Conservation (phyloP, 1,140 invertebrate genomes). For the Anthonomus grandis region DNA sequence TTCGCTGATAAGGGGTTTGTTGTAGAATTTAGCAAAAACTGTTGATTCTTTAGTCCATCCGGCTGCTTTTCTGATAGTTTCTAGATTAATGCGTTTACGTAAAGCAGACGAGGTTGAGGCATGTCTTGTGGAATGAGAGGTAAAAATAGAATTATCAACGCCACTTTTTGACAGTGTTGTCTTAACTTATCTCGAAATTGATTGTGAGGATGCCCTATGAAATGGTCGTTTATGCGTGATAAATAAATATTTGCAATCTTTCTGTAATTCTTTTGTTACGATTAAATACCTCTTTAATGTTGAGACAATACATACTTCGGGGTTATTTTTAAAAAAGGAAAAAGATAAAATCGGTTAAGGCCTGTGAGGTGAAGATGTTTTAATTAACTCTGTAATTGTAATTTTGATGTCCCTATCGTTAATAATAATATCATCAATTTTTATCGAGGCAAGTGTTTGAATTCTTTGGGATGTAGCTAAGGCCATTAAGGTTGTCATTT, state of each 20-base stretch:
- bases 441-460: too few species aligned
- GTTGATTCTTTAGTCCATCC: background rate
- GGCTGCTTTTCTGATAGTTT: background rate
- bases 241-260: background rate
- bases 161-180: background rate
- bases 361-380: too few species aligned
- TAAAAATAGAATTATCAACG: background rate
- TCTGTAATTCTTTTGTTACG: background rate
- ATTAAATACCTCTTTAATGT: background rate
- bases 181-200: background rate
- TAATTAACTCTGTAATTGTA: too few species aligned
- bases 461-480: too few species aligned
- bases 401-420: too few species aligned
- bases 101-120: background rate
- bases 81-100: background rate
- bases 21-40: background rate
- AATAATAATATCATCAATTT: too few species aligned
- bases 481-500: too few species aligned
- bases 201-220: background rate
- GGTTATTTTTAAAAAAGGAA: too few species aligned
- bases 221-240: background rate
- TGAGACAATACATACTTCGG: too few species aligned
- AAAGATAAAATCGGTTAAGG: too few species aligned
- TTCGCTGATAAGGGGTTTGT: background rate
- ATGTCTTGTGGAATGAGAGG: background rate